Evolutionary conservation across 2,113 vertebrate species (phyloP).

Genomic region (Callaeas wilsoni): DNA sequence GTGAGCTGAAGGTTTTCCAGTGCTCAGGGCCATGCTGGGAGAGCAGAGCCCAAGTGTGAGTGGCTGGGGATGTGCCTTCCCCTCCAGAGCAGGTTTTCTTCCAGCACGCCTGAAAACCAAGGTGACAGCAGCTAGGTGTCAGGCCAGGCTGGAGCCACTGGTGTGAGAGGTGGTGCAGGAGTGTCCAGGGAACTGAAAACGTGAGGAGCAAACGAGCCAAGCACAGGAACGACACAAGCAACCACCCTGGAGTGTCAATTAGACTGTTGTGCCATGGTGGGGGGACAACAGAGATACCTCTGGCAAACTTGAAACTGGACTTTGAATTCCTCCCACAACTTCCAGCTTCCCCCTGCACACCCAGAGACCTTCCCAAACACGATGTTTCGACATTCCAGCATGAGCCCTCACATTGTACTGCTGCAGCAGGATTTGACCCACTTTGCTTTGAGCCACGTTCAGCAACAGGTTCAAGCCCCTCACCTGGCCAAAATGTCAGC

Average conservation of each 20-base stretch:
- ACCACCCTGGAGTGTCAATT: neutral
- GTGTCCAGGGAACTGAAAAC: neutral
- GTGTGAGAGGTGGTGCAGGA: neutral
- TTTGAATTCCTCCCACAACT: neutral
- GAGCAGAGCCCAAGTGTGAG: neutral
- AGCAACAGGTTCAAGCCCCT: neutral
- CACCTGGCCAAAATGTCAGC: neutral
- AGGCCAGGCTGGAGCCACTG: neutral
- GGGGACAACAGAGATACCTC: neutral
- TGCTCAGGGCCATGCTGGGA: neutral
- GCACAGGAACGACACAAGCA: neutral
- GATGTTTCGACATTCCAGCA: neutral
- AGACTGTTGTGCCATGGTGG: fast-evolving
- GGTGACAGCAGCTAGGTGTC: fast-evolving
- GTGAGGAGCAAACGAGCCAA: neutral
- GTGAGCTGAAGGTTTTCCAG: neutral
- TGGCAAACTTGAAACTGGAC: neutral
- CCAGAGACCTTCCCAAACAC: neutral
- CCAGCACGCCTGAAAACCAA: neutral
- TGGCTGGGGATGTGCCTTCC: neutral
- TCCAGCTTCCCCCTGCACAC: neutral
- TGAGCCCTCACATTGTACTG: neutral
- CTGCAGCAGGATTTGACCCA: neutral
- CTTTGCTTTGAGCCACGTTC: fast-evolving
- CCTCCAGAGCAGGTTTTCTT: neutral